Evolutionary conservation across 2,888 invertebrate genomes (phyloP).

Genomic region (Euphydryas editha): DNA sequence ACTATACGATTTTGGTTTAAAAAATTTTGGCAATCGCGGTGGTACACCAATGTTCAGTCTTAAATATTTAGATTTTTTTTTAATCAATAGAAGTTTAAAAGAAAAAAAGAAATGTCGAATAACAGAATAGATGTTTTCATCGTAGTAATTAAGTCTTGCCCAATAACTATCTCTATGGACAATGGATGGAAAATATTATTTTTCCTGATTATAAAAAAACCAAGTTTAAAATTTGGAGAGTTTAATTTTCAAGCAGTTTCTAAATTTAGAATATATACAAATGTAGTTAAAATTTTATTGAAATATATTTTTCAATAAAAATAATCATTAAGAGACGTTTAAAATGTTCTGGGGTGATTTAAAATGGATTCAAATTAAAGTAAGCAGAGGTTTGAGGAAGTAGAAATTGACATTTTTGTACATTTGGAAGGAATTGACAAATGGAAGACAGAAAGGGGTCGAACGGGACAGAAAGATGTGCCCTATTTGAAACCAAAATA

Average conservation of each 20-base stretch:
- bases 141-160: too few relatives aligned
- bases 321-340: background rate
- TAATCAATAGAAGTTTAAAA: background rate
- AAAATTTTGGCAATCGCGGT: slow-evolving; percentile 62
- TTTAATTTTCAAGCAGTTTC: background rate
- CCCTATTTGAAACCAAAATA: slow-evolving; percentile 7
- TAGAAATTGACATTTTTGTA: slow-evolving; percentile 80
- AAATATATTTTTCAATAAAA: background rate
- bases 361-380: slow-evolving; percentile 13
- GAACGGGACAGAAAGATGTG: slow-evolving; percentile 11
- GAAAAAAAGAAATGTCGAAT: background rate
- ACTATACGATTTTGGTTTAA: slow-evolving; percentile 55
- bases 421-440: slow-evolving; percentile 81
- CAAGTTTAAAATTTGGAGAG: background rate
- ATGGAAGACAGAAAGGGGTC: slow-evolving; percentile 78
- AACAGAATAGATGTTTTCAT: background rate
- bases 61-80: slow-evolving; percentile 31
- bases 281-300: background rate
- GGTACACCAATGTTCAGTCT: slow-evolving; percentile 55
- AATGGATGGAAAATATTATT: too few relatives aligned
- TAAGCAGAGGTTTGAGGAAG: slow-evolving; percentile 54
- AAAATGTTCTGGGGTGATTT: background rate
- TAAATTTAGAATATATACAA: background rate
- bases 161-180: too few relatives aligned
- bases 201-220: too few relatives aligned